These are phyloP conservation scores for Muntiacus reevesi DNA, from an alignment of 2,113 vertebrate species.

Conservation along the genomic window DNA sequence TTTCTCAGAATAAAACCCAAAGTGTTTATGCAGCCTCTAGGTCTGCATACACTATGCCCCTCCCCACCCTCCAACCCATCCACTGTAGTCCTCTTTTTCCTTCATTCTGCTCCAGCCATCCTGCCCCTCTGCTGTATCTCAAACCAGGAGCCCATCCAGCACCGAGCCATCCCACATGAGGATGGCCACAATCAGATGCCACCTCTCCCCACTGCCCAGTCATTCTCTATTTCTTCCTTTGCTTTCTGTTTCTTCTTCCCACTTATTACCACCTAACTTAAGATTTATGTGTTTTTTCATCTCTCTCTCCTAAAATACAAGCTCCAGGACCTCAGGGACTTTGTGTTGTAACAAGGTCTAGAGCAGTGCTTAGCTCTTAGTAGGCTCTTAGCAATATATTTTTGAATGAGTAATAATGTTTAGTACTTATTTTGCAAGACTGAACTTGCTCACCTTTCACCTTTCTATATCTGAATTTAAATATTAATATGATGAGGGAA, in stretches of 20 bases:
- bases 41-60: background rate
- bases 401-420: background rate
- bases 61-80: background rate
- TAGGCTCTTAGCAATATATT: background rate
- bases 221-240: background rate
- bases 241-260: background rate
- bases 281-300: background rate
- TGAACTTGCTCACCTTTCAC: background rate
- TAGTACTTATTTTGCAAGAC: background rate
- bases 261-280: background rate
- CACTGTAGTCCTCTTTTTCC: background rate
- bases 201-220: background rate
- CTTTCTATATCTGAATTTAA: background rate
- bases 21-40: background rate
- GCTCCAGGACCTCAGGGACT: background rate
- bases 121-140: background rate
- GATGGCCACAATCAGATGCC: background rate
- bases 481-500: background rate
- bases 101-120: too few species aligned
- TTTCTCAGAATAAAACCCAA: background rate
- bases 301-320: background rate
- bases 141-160: background rate
- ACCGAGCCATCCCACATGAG: background rate
- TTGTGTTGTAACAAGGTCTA: background rate
- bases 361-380: background rate